phyloP scores from a whole-genome alignment of 2,113 vertebrate species.

The Crotophaga sulcirostris region DNA sequence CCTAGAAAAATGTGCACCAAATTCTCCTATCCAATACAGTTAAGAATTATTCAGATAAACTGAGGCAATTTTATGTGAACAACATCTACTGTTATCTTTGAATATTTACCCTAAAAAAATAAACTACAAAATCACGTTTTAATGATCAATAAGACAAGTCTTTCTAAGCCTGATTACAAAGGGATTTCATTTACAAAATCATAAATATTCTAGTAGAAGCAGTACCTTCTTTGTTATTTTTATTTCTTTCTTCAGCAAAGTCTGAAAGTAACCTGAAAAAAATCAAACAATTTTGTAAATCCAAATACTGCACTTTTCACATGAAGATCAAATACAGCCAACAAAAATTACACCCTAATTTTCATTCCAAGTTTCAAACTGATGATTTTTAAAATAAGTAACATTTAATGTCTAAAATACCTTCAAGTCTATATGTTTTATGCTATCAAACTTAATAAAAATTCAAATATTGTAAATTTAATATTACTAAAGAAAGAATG shows the following conservation, averaged over 20 bases:
- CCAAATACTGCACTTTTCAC: background rate
- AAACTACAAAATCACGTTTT: background rate
- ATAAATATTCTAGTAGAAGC: too few species aligned
- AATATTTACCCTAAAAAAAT: background rate
- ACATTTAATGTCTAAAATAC: background rate
- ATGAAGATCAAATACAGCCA: background rate
- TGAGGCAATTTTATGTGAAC: background rate
- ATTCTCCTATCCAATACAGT: background rate
- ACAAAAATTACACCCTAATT: background rate
- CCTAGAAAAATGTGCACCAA: background rate
- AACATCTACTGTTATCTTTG: background rate
- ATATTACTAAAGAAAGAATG: background rate
- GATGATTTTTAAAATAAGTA: background rate
- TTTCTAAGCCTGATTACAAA: background rate
- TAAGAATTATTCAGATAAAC: background rate
- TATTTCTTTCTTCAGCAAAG: constrained; percentile 62
- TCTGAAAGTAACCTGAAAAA: constrained; percentile 72
- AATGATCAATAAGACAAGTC: background rate
- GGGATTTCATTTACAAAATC: background rate
- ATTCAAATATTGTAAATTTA: background rate
- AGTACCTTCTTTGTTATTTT: constrained; percentile 73
- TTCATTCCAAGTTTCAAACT: background rate
- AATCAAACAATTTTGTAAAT: background rate
- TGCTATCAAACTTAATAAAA: background rate
- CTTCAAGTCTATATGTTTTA: background rate